Evolutionary conservation across 1,140 invertebrate species (phyloP), one percentile per base, ranked within the genome.

Genomic region (Drosophila suzukii): DNA sequence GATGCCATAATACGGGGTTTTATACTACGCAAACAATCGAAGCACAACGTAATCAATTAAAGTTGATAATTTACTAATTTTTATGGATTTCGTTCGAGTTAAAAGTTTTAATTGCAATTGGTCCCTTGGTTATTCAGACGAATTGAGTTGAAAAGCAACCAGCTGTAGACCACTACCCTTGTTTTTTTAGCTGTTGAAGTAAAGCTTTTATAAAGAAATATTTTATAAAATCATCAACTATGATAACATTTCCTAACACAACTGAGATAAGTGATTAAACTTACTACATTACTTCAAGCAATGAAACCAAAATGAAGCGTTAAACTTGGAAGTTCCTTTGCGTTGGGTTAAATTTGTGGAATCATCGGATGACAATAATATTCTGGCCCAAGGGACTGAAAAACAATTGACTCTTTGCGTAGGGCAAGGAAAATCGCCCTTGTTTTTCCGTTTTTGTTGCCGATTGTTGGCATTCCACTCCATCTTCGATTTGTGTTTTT

Each of bases 401-500:
- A 75, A 76, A 75, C 83, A 86, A 86, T 86, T 88, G 83, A 88
- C 75, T 79, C 49, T 68, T 73, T 63, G 51, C 63, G 39, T 76
- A 39, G 38, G 46, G 17, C 27, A 59, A 51, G n/a, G 38, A 24
- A 49, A 32, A 24, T 61, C 20, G 30, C 38, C 54, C 34, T 57
- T 71, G 41, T 71, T 70, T 70, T 56, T 58, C 30, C 32, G 43
- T 11, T 71, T 71, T 32, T 70, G 65, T 41, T 58, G 36, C 60
- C 53, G 61, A 63, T 39, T 59, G 49, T 49, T 62, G 54, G 58
- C 75, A 56, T 44, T 60, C 59, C 65, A 67, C 75, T 77, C 75
- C 72, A 88, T 88, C 84, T 88, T 88, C 79, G 83, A 88, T 89
- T 89, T 76, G 76, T 66, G 75, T 60, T 89, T 8, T 65, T 12